These are phyloP conservation scores for Barbus barbus DNA, from an alignment of 2,113 vertebrate genomes.

Conservation along the genomic window DNA sequence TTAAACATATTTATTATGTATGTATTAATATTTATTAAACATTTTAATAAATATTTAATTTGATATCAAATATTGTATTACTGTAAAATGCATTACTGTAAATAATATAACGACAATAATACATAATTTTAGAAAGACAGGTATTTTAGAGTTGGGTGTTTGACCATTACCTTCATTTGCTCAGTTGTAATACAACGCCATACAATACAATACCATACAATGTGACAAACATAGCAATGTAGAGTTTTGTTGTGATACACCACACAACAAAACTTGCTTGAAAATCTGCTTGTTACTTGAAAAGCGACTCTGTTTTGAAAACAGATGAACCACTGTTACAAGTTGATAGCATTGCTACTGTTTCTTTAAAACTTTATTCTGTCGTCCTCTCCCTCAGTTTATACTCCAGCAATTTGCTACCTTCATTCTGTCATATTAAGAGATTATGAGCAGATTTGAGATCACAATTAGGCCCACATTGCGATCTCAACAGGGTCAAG, in stretches of 20 bases:
- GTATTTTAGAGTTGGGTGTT: not conserved
- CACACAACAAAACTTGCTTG: no score
- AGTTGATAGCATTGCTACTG: not conserved
- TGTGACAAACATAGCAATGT: not conserved
- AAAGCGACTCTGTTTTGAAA: not conserved
- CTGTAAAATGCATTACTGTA: not conserved
- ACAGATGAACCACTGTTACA: no score
- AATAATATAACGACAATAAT: no score
- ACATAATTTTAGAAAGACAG: no score
- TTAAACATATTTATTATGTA: no score
- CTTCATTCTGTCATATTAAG: conserved; percentile 66
- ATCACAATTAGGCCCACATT: conserved; percentile 72
- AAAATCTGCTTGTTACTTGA: not conserved
- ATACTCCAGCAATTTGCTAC: conserved; percentile 62
- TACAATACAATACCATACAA: not conserved
- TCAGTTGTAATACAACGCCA: not conserved
- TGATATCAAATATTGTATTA: no score
- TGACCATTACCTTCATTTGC: not conserved
- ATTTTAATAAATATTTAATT: no score
- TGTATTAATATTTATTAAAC: no score
- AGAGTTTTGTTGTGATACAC: not conserved
- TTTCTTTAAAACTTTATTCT: conserved; percentile 10
- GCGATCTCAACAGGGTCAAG: conserved; percentile 61
- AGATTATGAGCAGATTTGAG: conserved; percentile 74
- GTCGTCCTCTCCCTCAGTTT: conserved; percentile 51